Percentiles rank a stretch among this genome's conserved stretches.
Conservation (phyloP, 2,113 vertebrate species). For the Mohoua ochrocephala region DNA sequence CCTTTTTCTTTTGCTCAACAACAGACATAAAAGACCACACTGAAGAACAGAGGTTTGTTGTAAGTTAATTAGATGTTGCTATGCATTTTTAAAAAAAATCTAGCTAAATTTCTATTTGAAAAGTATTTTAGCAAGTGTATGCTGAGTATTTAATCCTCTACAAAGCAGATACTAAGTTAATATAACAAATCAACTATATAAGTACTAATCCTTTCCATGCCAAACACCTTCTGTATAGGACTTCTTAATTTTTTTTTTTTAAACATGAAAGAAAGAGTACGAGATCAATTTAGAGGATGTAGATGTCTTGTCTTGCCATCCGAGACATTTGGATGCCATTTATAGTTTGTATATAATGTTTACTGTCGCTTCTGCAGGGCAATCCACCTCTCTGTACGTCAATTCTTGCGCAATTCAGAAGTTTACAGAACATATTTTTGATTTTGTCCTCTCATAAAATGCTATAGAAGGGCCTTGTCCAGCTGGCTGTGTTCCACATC, state of each 20-base stretch:
- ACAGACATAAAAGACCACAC: background rate
- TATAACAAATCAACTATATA: background rate
- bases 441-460: background rate
- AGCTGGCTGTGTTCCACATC: background rate
- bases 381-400: background rate
- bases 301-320: background rate
- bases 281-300: background rate
- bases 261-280: background rate
- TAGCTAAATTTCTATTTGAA: background rate
- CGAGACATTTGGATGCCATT: background rate
- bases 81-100: background rate
- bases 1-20: background rate
- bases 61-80: background rate
- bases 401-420: background rate
- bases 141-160: background rate
- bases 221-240: background rate
- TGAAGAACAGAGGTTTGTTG: background rate
- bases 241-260: background rate
- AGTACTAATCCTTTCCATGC: background rate
- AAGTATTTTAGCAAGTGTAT: conserved; percentile 9
- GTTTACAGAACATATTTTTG: background rate
- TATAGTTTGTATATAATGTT: background rate
- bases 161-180: background rate
- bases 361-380: background rate
- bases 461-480: background rate